Percentiles rank a stretch among this genome's conserved stretches.
Evolutionary conservation across 2,797 vertebrate species (phyloP).

Genomic region (Phalanger gymnotis): DNA sequence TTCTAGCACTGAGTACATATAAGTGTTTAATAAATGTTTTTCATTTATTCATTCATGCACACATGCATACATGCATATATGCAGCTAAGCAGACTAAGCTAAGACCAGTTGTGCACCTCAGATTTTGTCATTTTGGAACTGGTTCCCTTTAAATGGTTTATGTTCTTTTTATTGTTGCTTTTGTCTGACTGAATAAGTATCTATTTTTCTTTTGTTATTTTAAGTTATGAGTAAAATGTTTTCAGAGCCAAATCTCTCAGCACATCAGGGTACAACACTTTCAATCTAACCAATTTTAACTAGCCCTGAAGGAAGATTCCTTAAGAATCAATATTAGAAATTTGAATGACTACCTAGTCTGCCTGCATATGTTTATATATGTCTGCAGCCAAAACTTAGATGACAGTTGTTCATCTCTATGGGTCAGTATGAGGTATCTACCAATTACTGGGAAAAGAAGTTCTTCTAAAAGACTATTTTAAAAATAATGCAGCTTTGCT

Average conservation of each 20-base stretch:
- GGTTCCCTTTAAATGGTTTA: background rate
- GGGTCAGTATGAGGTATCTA: background rate
- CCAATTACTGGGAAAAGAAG: background rate
- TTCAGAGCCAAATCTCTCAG: conserved; percentile 47
- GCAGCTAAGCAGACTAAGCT: conserved; percentile 13
- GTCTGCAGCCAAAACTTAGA: conserved; percentile 15
- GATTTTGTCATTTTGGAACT: background rate
- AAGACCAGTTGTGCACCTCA: conserved; percentile 34
- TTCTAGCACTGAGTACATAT: background rate
- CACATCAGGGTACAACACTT: background rate
- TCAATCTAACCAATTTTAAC: conserved; percentile 33
- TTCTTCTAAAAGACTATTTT: conserved; percentile 39
- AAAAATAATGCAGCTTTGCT: conserved; percentile 6
- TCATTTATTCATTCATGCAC: background rate
- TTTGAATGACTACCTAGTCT: background rate
- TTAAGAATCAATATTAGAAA: conserved; percentile 50
- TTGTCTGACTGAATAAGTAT: background rate
- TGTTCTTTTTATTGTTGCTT: conserved; percentile 30
- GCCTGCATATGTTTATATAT: background rate
- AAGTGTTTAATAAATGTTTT: background rate
- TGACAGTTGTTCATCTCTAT: background rate
- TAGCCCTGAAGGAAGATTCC: conserved; percentile 27
- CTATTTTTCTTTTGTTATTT: background rate
- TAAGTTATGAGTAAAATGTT: conserved; percentile 10
- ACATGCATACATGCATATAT: background rate